Base-by-base conservation (phyloP, 1,140 invertebrate species). In the Leguminivora glycinivorella region DNA sequence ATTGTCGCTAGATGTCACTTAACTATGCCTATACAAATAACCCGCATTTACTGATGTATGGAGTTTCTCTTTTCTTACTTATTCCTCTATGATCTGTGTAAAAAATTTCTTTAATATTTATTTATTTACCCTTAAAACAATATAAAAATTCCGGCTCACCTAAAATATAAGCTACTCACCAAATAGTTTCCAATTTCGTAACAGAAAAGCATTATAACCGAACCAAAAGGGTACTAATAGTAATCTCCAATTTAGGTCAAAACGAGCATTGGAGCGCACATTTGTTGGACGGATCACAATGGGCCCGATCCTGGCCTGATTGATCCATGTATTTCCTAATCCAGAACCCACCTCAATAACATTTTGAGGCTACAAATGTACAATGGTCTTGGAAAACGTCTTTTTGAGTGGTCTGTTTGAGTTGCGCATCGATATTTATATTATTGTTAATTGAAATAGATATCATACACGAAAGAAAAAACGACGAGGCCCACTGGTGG, bases 161-260 rank as follows among this genome's bases (percentile, higher is more conserved):
- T n/a, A n/a, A n/a, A n/a, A n/a, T n/a, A n/a, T n/a, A n/a, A n/a
- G n/a, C n/a, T n/a, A n/a, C 7, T n/a, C 14, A 43, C 17, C 43
- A 22, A 52, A 52, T 9, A 9, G 47, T 52, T 52, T 17, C 58
- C 25, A 31, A n/a, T 63, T 31, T n/a, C 26, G 14, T 26, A 63
- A 26, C 14, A 63, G 25, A 60, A 63, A 31, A 63, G 19, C 34
- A 34, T 63, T 63, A 63, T 29, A 22, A 63, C 7, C 25, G 26
- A 63, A 63, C 25, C 26, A 63, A 63, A 63, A 31, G 58, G 26
- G 58, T 63, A 63, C 58, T 63, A 63, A 63, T 63, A 63, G 58
- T 63, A 63, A 63, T 63, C 58, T 63, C n/a, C 58, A 63, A 63
- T 63, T 63, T 63, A 19, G 58, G 58, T 63, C 58, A 63, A 63